A percentile compares a stretch with the other conserved stretches of the same genome.
Conservation (phyloP, 2,113 vertebrate genomes). For the Xyliphius kryptos region DNA sequence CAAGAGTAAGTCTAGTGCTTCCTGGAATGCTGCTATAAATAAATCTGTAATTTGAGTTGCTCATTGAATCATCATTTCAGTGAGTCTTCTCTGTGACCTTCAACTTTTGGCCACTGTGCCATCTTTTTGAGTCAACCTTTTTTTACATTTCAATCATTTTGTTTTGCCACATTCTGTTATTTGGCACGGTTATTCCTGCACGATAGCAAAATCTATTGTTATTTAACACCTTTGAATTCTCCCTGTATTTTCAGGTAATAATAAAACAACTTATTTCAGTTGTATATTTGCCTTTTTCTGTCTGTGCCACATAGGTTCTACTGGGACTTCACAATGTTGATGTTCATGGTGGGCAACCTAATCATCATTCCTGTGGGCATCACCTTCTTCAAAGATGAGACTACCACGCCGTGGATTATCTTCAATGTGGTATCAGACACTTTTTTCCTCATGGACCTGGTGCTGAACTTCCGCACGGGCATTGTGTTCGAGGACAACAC, state of each 20-base stretch:
- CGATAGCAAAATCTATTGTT: too few relatives aligned
- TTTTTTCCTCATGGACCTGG: constrained; percentile 96
- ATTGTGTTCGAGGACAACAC: constrained; percentile 98
- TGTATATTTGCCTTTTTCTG: not conserved
- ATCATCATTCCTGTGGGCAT: constrained; percentile 98
- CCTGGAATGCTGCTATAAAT: constrained; percentile 18
- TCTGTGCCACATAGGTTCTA: constrained; percentile 77
- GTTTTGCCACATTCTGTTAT: too few relatives aligned
- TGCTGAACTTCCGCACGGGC: constrained; percentile 95
- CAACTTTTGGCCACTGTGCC: not conserved
- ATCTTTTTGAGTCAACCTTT: not conserved
- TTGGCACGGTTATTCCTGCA: too few relatives aligned
- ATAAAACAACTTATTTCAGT: too few relatives aligned
- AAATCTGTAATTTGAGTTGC: constrained; percentile 15
- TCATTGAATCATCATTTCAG: constrained; percentile 14
- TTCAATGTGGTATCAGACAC: constrained; percentile 98
- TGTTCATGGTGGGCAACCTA: constrained; percentile 98
- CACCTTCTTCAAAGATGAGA: constrained; percentile 99
- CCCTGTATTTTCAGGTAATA: too few relatives aligned
- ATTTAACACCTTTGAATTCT: not conserved
- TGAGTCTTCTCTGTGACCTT: not conserved
- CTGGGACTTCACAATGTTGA: constrained; percentile 97
- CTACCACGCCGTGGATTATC: constrained; percentile 92
- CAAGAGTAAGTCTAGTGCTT: not conserved
- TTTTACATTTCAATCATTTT: not conserved